Base-by-base conservation (phyloP, 2,888 invertebrate species). In the Vanessa cardui region DNA sequence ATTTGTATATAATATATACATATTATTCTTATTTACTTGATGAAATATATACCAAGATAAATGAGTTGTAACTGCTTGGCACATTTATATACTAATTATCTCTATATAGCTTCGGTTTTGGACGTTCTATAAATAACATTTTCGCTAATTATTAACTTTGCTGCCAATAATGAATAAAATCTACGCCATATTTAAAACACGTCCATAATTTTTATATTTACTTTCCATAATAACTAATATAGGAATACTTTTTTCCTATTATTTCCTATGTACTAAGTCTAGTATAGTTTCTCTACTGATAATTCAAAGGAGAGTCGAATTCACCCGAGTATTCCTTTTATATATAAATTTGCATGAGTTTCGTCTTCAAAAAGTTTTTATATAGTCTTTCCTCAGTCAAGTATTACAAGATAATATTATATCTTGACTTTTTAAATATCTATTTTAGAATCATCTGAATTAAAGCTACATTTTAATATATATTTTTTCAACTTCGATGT, bases 311-410 rank as follows among this genome's bases (percentile, higher is more conserved):
- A 33, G n/a, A 39, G 56, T 39, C 18, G 20, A 33, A 8, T 56
- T 39, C 4, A 18, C 39, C 12, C 56, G 18, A 18, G n/a, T 33
- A 16, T 39, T 39, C 12, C 16, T 39, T 33, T 18, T 52, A 6
- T 52, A 16, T 9, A 18, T 56, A 39, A 56, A n/a, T 56, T 33
- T 56, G 18, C 39, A 9, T 31, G n/a, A 39, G 33, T 56, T 56
- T 56, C 39, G 73, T 78, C 77, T 74, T 77, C 74, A 78, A 76
- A 72, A 68, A 69, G 61, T 66, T 74, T 74, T 72, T 44, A 70
- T 78, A 81, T 80, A 85, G 84, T 85, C 85, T 85, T 71, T 80
- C 73, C 76, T 85, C 85, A 86, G 86, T 85, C 83, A 77, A 75
- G 75, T 70, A 54, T 69, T 70, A 73, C 58, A 68, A 70, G 68